These are phyloP conservation scores for Caenorhabditis sp. DNA, from an alignment of 2,888 invertebrate genomes.

Conservation along the genomic window DNA sequence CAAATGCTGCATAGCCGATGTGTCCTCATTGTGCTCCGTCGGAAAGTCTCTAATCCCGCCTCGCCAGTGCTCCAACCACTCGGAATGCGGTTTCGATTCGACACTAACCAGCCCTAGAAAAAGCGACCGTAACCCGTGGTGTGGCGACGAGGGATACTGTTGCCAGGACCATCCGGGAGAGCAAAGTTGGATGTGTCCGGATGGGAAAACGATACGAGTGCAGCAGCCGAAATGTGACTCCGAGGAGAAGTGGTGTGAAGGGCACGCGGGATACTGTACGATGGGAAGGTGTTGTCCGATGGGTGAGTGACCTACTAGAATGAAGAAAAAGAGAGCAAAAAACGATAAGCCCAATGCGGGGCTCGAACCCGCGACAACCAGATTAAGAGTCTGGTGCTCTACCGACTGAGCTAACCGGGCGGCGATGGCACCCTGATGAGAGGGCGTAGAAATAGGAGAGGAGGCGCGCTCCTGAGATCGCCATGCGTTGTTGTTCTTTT, in stretches of 20 bases:
- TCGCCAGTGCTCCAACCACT: not conserved
- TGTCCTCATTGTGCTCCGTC: conserved; percentile 8
- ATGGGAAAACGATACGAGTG: not conserved
- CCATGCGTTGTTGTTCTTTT: not conserved
- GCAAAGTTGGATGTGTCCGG: conserved; percentile 22
- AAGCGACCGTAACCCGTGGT: conserved; percentile 1
- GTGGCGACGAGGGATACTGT: conserved; percentile 24
- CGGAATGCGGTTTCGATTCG: conserved; percentile 17
- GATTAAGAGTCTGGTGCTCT: conserved; percentile 83
- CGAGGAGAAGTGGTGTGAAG: not conserved
- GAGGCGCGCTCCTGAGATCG: too few relatives aligned
- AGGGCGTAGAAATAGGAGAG: not conserved
- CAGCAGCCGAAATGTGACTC: conserved; percentile 13
- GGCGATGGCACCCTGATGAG: not conserved
- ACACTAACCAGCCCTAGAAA: not conserved
- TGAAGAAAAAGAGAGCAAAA: not conserved
- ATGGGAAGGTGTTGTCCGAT: conserved; percentile 22
- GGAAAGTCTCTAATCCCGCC: conserved; percentile 11
- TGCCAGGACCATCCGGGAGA: conserved; percentile 1
- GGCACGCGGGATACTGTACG: not conserved
- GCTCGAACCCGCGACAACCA: conserved; percentile 83
- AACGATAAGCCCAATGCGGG: conserved; percentile 80
- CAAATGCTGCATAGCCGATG: conserved; percentile 26
- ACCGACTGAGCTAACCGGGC: conserved; percentile 82
- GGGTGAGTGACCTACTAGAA: not conserved